These are phyloP conservation scores for Plemyria rubiginata DNA, from an alignment of 2,888 invertebrate species.

Conservation along the genomic window DNA sequence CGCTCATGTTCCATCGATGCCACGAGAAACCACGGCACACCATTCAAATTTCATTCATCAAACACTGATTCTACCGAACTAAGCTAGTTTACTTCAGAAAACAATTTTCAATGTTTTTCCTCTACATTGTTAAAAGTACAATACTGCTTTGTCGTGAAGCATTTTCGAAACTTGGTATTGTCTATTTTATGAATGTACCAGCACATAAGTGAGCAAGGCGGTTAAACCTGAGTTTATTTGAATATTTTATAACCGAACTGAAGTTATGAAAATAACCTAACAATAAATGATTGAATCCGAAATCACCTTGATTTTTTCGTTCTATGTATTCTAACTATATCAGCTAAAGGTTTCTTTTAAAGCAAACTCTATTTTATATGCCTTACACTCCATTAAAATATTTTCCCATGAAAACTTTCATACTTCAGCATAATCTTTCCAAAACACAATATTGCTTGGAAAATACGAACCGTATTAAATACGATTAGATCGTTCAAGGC, in stretches of 20 bases:
- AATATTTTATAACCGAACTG: too few relatives aligned
- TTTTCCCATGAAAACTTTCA: constrained; percentile 20
- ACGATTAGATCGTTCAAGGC: constrained; percentile 45
- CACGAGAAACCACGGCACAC: constrained; percentile 46
- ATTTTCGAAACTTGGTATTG: constrained; percentile 6
- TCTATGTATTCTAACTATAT: neutral
- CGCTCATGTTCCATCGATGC: constrained; percentile 32
- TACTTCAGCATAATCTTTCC: constrained; percentile 35
- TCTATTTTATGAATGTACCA: neutral
- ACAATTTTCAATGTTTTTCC: constrained; percentile 20
- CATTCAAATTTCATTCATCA: constrained; percentile 54
- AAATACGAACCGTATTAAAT: too few relatives aligned
- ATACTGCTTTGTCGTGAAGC: constrained; percentile 20
- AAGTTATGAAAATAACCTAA: neutral
- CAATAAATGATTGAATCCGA: too few relatives aligned
- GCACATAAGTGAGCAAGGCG: neutral
- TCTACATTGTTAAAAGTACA: constrained; percentile 25
- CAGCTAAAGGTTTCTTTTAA: too few relatives aligned
- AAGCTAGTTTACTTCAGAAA: constrained; percentile 41
- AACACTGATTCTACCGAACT: constrained; percentile 48
- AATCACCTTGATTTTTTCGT: too few relatives aligned
- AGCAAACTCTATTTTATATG: neutral
- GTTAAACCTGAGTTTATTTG: neutral
- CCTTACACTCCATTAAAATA: neutral
- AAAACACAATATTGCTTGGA: constrained; percentile 45